Evolutionary conservation across 1,140 invertebrate species (phyloP).

Genomic region (Panulirus ornatus): DNA sequence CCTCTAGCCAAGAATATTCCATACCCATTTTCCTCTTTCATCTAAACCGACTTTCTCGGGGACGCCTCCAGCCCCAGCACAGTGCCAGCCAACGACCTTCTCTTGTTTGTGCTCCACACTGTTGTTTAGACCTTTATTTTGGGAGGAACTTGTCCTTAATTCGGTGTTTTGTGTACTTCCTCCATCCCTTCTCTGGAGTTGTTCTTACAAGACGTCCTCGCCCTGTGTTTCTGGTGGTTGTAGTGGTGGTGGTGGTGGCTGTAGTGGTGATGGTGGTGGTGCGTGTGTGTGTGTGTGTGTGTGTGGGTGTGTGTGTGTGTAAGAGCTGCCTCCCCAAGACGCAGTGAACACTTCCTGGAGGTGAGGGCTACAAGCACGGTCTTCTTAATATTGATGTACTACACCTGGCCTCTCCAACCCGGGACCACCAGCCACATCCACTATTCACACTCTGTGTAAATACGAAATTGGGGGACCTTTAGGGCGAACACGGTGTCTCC

Average conservation of each 20-base stretch:
- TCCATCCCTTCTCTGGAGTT: background rate
- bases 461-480: constrained; percentile 8
- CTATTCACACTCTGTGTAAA: constrained; percentile 14
- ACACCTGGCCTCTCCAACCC: background rate
- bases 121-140: background rate
- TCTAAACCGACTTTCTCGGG: constrained; percentile 55
- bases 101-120: background rate
- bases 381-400: constrained; percentile 43
- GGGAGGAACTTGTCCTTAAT: constrained; percentile 22
- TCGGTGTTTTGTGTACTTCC: background rate
- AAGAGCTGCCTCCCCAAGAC: background rate
- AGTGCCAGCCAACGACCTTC: background rate
- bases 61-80: background rate
- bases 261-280: too few relatives aligned
- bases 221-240: background rate
- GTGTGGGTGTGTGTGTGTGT: background rate
- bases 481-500: background rate
- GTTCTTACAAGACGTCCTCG: background rate
- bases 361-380: constrained; percentile 32
- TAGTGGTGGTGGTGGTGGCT: too few relatives aligned
- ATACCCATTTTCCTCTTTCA: constrained; percentile 72
- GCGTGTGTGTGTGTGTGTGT: background rate
- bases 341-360: background rate
- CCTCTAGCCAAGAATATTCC: constrained; percentile 71
- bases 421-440: background rate